A percentile compares a stretch with the other conserved stretches of the same genome.
These are phyloP conservation scores for Diachasmimorpha longicaudata DNA, from an alignment of 1,140 invertebrate species.

Conservation along the genomic window DNA sequence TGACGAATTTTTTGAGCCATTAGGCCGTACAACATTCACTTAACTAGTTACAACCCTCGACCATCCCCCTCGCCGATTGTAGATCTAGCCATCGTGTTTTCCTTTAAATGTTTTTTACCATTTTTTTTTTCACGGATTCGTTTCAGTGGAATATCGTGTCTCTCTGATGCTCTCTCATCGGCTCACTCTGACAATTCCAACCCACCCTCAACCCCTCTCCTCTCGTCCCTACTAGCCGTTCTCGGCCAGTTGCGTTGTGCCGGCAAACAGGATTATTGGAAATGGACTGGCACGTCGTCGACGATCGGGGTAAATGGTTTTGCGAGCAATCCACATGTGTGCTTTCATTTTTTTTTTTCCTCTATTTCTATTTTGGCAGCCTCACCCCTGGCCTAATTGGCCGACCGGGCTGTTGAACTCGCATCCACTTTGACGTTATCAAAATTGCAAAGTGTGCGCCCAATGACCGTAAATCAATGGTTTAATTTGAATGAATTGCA, in stretches of 20 bases:
- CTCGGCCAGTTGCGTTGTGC: background rate
- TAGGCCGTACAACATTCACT: background rate
- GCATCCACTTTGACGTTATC: background rate
- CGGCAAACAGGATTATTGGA: constrained; percentile 39
- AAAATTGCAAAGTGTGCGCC: background rate
- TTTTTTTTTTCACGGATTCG: constrained; percentile 26
- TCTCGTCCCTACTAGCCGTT: background rate
- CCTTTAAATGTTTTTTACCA: background rate
- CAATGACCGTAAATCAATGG: background rate
- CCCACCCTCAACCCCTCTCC: background rate
- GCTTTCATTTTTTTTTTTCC: constrained; percentile 22
- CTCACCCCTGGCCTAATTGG: constrained; percentile 23
- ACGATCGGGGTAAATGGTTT: constrained; percentile 33
- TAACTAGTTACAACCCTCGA: background rate
- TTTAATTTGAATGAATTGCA: background rate
- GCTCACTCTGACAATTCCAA: background rate
- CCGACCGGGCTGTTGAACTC: background rate
- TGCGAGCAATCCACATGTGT: constrained; percentile 33
- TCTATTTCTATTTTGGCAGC: constrained; percentile 6
- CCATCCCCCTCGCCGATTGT: background rate
- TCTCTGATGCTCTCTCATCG: background rate
- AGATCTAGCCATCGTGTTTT: background rate
- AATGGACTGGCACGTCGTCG: constrained; percentile 27
- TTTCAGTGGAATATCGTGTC: constrained; percentile 24
- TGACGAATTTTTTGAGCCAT: background rate